A percentile compares a stretch with the other conserved stretches of the same genome.
phyloP scores from a whole-genome alignment of 2,797 vertebrate genomes.

The Onychomys arenicola region DNA sequence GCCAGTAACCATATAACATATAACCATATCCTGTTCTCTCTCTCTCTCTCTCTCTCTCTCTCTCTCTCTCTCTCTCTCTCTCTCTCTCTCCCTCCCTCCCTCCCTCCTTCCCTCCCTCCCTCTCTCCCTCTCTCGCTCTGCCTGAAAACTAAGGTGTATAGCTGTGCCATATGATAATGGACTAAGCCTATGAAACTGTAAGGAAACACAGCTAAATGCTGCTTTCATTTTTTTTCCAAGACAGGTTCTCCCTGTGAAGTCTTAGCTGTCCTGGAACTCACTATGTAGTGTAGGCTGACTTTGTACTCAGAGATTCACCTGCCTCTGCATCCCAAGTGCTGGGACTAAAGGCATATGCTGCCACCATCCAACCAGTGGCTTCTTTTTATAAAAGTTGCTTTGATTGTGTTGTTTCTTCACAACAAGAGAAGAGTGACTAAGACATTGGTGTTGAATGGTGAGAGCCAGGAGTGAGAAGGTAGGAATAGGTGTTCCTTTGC shows the following conservation, averaged over 20 bases:
- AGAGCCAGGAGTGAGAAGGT: background rate
- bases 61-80: background rate
- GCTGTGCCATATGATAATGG: background rate
- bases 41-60: background rate
- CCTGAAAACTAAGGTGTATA: background rate
- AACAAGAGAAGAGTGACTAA: background rate
- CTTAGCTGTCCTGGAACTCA: background rate
- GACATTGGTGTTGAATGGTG: no score
- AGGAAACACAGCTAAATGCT: background rate
- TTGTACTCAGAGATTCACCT: background rate
- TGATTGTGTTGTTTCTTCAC: background rate
- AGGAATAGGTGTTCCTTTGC: background rate
- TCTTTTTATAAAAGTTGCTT: background rate
- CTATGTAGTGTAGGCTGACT: background rate
- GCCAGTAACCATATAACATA: no score
- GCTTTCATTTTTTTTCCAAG: background rate
- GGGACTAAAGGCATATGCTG: background rate
- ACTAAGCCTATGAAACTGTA: background rate
- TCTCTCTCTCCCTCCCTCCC: no score
- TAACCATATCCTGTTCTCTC: no score
- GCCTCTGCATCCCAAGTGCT: background rate
- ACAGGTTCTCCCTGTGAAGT: background rate
- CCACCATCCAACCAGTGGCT: background rate
- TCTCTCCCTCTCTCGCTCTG: background rate
- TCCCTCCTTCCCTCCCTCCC: background rate